A percentile compares a stretch with the other conserved stretches of the same genome.
These are phyloP conservation scores for Seriola dumerili DNA, from an alignment of 2,113 vertebrate species.

Conservation along the genomic window DNA sequence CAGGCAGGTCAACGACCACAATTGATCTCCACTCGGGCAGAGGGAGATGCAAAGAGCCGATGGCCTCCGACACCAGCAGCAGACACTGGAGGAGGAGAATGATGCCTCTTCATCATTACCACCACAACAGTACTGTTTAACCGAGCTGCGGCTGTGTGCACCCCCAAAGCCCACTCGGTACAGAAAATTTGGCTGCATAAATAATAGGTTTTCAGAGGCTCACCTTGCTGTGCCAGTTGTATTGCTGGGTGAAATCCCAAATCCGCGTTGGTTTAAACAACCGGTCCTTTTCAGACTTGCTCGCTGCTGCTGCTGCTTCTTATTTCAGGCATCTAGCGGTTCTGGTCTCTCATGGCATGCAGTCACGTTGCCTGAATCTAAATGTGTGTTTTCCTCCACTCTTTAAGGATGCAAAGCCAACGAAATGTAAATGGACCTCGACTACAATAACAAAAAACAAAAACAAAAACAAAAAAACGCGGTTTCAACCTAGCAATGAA, in stretches of 20 bases:
- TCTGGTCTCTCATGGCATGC: constrained; percentile 21
- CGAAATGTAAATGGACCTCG: background rate
- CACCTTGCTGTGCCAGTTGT: constrained; percentile 51
- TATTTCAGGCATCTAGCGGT: constrained; percentile 21
- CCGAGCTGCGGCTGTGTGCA: background rate
- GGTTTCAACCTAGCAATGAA: constrained; percentile 15
- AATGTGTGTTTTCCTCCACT: constrained; percentile 28
- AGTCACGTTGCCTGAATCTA: constrained; percentile 57
- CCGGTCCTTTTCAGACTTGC: background rate
- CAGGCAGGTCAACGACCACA: constrained; percentile 13
- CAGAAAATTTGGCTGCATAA: background rate
- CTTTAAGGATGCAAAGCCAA: background rate
- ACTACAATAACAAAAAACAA: background rate
- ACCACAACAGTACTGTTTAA: background rate
- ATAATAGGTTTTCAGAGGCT: constrained; percentile 2
- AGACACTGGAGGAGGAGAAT: constrained; percentile 27
- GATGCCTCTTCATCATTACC: constrained; percentile 13
- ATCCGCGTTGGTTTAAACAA: background rate
- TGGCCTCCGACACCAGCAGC: constrained; percentile 60
- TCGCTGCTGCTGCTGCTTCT: background rate
- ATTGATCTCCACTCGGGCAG: background rate
- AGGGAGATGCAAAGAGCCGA: constrained; percentile 21
- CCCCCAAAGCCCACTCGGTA: background rate
- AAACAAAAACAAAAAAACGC: background rate
- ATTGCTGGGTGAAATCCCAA: constrained; percentile 9